These are phyloP conservation scores for Pangasianodon gigas DNA, from an alignment of 2,113 vertebrate genomes.

Conservation along the genomic window DNA sequence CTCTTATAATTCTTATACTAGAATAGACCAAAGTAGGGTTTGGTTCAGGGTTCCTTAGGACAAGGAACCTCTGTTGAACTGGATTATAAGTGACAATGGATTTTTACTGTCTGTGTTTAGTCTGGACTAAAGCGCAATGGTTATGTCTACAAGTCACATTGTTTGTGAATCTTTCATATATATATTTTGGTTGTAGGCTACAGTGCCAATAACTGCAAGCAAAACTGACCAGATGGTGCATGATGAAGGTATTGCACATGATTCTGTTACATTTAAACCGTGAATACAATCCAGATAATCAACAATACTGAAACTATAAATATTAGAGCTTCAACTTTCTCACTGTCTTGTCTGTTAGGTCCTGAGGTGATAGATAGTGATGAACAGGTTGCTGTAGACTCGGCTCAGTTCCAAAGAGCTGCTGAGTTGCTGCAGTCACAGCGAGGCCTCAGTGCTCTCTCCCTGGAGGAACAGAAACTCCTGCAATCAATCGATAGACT, in stretches of 20 bases:
- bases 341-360: constrained; percentile 66
- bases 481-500: constrained; percentile 82
- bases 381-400: constrained; percentile 68
- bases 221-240: constrained; percentile 57
- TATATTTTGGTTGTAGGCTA: constrained; percentile 64
- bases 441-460: constrained; percentile 65
- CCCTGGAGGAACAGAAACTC: constrained; percentile 83
- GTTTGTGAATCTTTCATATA: not conserved
- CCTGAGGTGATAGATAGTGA: constrained; percentile 70
- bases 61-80: not conserved
- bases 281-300: not conserved
- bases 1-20: not conserved
- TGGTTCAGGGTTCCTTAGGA: not conserved
- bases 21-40: not conserved
- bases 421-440: constrained; percentile 38
- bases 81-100: not conserved
- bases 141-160: not conserved
- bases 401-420: constrained; percentile 58
- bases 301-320: not conserved
- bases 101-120: not conserved
- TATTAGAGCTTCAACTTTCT: not conserved
- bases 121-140: not conserved
- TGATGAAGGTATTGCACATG: constrained; percentile 37
- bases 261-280: not conserved
- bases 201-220: constrained; percentile 60